Evolutionary conservation across 2,888 invertebrate species (phyloP).

Genomic region (Hymenopus coronatus): DNA sequence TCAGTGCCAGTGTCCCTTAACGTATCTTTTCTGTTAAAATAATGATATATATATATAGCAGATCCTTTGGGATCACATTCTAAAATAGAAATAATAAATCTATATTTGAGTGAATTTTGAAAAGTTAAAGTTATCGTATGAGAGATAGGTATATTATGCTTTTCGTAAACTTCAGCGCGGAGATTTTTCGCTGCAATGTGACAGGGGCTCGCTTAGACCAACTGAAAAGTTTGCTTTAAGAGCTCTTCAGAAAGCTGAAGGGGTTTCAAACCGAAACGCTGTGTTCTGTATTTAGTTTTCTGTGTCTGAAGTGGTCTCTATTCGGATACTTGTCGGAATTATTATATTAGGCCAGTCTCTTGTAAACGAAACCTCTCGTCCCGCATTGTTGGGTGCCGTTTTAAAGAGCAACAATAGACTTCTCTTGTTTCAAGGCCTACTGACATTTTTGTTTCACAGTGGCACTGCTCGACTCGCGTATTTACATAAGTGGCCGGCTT

Average conservation of each 20-base stretch:
- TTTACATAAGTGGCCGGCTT: neutral
- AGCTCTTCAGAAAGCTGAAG: neutral
- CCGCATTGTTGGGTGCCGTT: neutral
- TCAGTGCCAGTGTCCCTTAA: too few relatives aligned
- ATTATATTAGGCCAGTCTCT: neutral
- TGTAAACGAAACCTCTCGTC: constrained; percentile 12
- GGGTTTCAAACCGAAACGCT: constrained; percentile 6
- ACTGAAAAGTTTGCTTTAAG: neutral
- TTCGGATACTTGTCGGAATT: neutral
- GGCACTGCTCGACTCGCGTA: neutral
- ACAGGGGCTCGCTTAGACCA: too few relatives aligned
- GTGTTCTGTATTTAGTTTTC: neutral
- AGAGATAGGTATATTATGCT: too few relatives aligned
- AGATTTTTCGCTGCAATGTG: too few relatives aligned
- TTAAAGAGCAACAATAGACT: constrained; percentile 8
- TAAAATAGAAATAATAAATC: too few relatives aligned
- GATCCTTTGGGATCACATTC: too few relatives aligned
- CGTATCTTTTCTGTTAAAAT: too few relatives aligned
- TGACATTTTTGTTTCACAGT: neutral
- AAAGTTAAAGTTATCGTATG: too few relatives aligned
- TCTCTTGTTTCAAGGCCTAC: neutral
- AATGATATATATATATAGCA: too few relatives aligned
- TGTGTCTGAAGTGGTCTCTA: neutral
- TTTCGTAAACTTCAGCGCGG: too few relatives aligned
- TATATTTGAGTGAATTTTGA: too few relatives aligned